phyloP scores from a whole-genome alignment of 2,797 vertebrate genomes.

The Ctenosaura bakeri region DNA sequence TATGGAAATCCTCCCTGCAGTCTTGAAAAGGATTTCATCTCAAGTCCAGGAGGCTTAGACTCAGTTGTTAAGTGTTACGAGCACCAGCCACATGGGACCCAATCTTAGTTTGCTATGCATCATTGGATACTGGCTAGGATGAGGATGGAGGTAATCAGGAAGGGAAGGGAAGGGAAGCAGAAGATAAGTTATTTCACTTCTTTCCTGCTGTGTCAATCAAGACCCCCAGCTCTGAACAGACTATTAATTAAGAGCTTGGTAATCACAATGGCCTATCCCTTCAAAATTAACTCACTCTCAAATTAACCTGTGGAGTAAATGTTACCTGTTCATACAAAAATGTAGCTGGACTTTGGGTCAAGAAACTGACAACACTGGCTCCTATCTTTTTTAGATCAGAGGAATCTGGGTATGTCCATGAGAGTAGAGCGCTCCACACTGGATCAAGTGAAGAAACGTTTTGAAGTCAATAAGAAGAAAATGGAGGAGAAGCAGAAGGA shows the following conservation, averaged over 20 bases:
- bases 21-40: not conserved
- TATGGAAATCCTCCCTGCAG: not conserved
- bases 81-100: too few relatives aligned
- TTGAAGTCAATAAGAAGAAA: constrained; percentile 97
- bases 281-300: constrained; percentile 16
- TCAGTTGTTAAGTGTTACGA: not conserved
- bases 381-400: constrained; percentile 86
- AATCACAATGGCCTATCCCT: not conserved
- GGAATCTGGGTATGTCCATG: constrained; percentile 99
- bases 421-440: constrained; percentile 95
- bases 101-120: constrained; percentile 20
- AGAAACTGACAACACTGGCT: not conserved
- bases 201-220: constrained; percentile 18
- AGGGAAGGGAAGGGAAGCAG: not conserved
- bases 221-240: not conserved
- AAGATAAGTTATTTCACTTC: not conserved
- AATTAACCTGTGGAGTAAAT: not conserved
- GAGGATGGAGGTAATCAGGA: not conserved
- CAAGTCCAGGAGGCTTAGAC: not conserved
- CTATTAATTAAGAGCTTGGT: constrained; percentile 20
- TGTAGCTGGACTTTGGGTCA: not conserved
- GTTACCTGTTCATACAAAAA: constrained; percentile 5
- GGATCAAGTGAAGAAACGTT: constrained; percentile 97
- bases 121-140: not conserved
- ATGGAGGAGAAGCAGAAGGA: constrained; percentile 99